Percentiles rank a stretch among this genome's conserved stretches.
These are phyloP conservation scores for Cydia fagiglandana DNA, from an alignment of 1,140 invertebrate genomes.

Conservation along the genomic window DNA sequence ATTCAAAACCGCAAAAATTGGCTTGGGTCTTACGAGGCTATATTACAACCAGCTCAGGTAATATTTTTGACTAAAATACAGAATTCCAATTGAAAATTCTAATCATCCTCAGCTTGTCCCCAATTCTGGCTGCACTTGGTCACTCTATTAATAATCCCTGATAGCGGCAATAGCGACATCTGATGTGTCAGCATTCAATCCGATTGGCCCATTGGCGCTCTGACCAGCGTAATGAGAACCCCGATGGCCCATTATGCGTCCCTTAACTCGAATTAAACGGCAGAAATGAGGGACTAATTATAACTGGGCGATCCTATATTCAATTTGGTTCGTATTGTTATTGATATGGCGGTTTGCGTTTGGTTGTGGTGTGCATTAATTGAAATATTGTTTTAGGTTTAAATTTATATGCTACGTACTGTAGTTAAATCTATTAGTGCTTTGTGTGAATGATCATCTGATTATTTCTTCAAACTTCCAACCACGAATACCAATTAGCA, in stretches of 20 bases:
- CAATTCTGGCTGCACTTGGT: not conserved
- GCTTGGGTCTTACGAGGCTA: too few relatives aligned
- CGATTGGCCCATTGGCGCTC: conserved; percentile 45
- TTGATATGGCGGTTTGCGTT: not conserved
- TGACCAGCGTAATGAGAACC: conserved; percentile 37
- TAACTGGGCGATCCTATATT: conserved; percentile 19
- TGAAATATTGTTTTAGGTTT: not conserved
- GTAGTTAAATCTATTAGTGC: too few relatives aligned
- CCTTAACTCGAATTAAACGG: conserved; percentile 7
- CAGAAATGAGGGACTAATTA: conserved; percentile 32
- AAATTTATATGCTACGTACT: not conserved
- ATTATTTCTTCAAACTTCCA: not conserved
- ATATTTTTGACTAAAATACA: too few relatives aligned
- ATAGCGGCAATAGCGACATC: conserved; percentile 44
- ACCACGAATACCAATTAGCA: not conserved
- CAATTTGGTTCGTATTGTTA: conserved; percentile 38
- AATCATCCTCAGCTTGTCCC: not conserved
- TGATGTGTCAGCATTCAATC: conserved; percentile 65
- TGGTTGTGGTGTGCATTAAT: not conserved
- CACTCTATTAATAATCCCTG: conserved; percentile 20
- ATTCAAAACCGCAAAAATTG: too few relatives aligned
- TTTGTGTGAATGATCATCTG: not conserved
- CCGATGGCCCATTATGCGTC: conserved; percentile 31
- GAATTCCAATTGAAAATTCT: not conserved
- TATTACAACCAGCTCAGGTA: too few relatives aligned